Evolutionary conservation across 1,140 invertebrate genomes (phyloP).

Genomic region (Drosophila elegans): DNA sequence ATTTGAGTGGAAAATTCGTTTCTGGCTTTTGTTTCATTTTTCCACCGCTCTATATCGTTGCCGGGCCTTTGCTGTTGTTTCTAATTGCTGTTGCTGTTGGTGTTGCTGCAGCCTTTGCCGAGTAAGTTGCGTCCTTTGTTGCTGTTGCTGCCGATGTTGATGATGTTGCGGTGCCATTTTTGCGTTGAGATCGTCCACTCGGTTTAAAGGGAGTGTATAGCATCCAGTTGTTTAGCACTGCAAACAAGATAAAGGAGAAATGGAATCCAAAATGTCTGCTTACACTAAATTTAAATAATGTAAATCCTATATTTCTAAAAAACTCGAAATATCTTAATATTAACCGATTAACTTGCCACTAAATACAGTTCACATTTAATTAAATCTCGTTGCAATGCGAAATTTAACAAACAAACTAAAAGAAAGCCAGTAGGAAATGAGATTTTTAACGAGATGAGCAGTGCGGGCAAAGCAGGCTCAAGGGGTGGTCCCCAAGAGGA

Average conservation of each 20-base stretch:
- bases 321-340: neutral
- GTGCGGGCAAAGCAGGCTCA: neutral
- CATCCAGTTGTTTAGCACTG: conserved; percentile 44
- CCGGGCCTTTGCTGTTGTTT: conserved; percentile 36
- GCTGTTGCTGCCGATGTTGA: conserved; percentile 18
- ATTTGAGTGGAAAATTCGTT: conserved; percentile 57
- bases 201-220: conserved; percentile 13
- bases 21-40: conserved; percentile 68
- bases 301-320: no score
- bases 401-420: conserved; percentile 49
- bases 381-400: conserved; percentile 40
- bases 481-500: neutral
- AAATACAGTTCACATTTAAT: conserved; percentile 46
- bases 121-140: conserved; percentile 25
- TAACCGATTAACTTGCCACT: conserved; percentile 22
- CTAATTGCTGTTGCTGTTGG: conserved; percentile 34
- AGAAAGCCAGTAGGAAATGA: conserved; percentile 53
- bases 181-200: conserved; percentile 27
- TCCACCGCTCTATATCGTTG: conserved; percentile 53
- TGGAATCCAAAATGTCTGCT: no score
- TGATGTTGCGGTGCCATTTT: conserved; percentile 53
- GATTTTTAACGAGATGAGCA: conserved; percentile 64
- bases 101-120: conserved; percentile 32
- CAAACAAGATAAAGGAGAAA: neutral
- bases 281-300: no score